These are phyloP conservation scores for Champsocephalus esox DNA, from an alignment of 2,797 vertebrate genomes.

Conservation along the genomic window DNA sequence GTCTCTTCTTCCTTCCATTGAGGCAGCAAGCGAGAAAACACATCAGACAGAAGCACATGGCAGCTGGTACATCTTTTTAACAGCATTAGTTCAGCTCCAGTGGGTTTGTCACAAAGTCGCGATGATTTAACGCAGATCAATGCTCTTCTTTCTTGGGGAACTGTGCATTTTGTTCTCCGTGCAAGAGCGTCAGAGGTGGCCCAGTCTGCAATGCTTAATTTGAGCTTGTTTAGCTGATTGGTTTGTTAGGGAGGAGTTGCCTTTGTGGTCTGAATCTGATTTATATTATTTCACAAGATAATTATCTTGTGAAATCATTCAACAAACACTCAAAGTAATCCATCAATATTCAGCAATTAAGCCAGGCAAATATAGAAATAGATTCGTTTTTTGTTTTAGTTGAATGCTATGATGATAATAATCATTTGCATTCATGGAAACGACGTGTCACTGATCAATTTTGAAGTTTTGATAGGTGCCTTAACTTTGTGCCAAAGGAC, in stretches of 20 bases:
- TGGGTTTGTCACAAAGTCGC: slow-evolving; percentile 75
- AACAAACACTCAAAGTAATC: slow-evolving; percentile 64
- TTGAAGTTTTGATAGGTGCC: slow-evolving; percentile 14
- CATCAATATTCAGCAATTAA: slow-evolving; percentile 68
- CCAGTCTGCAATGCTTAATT: slow-evolving; percentile 64
- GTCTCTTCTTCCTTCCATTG: slow-evolving; percentile 16
- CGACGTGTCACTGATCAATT: slow-evolving; percentile 24
- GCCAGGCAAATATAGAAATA: slow-evolving; percentile 51
- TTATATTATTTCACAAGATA: slow-evolving; percentile 1
- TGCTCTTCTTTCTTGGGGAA: slow-evolving; percentile 57
- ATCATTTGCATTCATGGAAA: slow-evolving; percentile 38
- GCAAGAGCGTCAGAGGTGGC: slow-evolving; percentile 58
- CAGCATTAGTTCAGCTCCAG: slow-evolving; percentile 74
- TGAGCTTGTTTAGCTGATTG: slow-evolving; percentile 60
- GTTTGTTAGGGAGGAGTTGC: slow-evolving; percentile 47
- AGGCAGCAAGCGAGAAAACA: slow-evolving; percentile 26
- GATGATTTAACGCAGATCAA: slow-evolving; percentile 72
- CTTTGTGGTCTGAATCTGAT: slow-evolving; percentile 53
- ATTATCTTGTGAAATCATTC: slow-evolving; percentile 67
- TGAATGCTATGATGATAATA: slow-evolving; percentile 37
- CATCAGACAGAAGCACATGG: slow-evolving; percentile 59
- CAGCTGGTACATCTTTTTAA: slow-evolving; percentile 63
- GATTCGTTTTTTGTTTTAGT: slow-evolving; percentile 30
- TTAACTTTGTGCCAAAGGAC: neutral
- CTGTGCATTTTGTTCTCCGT: slow-evolving; percentile 57